Conservation (phyloP, 2,888 invertebrate genomes). For the Exephanes ischioxanthus region DNA sequence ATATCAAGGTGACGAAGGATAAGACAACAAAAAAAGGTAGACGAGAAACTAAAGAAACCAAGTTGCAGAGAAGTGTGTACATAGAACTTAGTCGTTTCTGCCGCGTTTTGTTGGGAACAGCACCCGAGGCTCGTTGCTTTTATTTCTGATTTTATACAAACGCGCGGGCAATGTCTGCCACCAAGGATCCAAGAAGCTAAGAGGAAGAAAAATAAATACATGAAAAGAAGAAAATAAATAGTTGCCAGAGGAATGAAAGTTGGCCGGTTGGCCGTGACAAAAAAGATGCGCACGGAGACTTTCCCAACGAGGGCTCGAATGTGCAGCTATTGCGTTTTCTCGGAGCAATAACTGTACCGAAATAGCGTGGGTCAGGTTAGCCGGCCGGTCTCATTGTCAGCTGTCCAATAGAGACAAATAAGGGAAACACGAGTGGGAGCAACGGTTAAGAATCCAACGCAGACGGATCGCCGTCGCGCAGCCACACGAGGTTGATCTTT, state of each 20-base stretch:
- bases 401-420: constrained; percentile 79
- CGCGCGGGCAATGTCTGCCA: constrained; percentile 23
- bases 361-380: constrained; percentile 56
- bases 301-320: constrained; percentile 5
- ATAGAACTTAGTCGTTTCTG: constrained; percentile 43
- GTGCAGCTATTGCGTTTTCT: constrained; percentile 14
- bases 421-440: constrained; percentile 75
- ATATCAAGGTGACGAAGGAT: constrained; percentile 17
- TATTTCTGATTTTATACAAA: constrained; percentile 53
- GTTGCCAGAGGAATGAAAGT: constrained; percentile 35
- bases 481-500: constrained; percentile 62
- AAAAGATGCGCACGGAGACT: constrained; percentile 48
- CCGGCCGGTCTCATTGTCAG: constrained; percentile 68
- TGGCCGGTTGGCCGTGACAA: constrained; percentile 44
- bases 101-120: constrained; percentile 26
- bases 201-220: constrained; percentile 1
- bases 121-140: constrained; percentile 25
- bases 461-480: constrained; percentile 77
- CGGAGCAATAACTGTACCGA: constrained; percentile 29
- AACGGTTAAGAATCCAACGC: constrained; percentile 75
- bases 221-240: constrained; percentile 11
- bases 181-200: constrained; percentile 32
- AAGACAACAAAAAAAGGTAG: not conserved
- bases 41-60: constrained; percentile 23
- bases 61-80: constrained; percentile 14